Conservation (phyloP, 2,797 vertebrate species). For the Amazonetta brasiliensis region DNA sequence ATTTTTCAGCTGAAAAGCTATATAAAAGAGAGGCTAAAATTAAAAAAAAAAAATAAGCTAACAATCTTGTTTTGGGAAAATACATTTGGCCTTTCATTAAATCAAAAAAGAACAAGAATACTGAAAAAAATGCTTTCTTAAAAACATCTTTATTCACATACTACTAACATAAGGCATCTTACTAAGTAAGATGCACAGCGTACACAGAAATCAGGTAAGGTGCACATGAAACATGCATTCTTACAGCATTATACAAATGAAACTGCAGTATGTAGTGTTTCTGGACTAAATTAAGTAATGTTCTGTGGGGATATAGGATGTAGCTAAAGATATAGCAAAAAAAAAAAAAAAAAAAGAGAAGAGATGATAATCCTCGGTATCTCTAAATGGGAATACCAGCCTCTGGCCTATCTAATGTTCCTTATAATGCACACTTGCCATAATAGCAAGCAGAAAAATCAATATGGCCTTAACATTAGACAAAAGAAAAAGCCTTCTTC, state of each 20-base stretch:
- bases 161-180: neutral
- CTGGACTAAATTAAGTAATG: neutral
- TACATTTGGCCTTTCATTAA: neutral
- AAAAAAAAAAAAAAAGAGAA: neutral
- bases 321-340: neutral
- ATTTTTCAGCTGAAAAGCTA: neutral
- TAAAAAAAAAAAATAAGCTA: neutral
- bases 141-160: constrained; percentile 22
- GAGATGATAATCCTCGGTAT: neutral
- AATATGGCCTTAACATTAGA: neutral
- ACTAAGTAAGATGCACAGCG: neutral
- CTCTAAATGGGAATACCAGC: neutral
- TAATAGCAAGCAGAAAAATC: neutral
- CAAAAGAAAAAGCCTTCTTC: constrained; percentile 39
- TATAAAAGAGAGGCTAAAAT: neutral
- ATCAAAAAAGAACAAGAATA: neutral
- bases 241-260: neutral
- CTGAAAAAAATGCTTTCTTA: neutral
- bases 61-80: neutral
- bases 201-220: neutral
- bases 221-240: neutral
- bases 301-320: neutral
- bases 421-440: neutral
- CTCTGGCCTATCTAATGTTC: neutral
- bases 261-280: neutral